Percentiles rank a stretch among this genome's conserved stretches.
Conservation (phyloP, 1,140 invertebrate species). For the Drosophila varians region DNA sequence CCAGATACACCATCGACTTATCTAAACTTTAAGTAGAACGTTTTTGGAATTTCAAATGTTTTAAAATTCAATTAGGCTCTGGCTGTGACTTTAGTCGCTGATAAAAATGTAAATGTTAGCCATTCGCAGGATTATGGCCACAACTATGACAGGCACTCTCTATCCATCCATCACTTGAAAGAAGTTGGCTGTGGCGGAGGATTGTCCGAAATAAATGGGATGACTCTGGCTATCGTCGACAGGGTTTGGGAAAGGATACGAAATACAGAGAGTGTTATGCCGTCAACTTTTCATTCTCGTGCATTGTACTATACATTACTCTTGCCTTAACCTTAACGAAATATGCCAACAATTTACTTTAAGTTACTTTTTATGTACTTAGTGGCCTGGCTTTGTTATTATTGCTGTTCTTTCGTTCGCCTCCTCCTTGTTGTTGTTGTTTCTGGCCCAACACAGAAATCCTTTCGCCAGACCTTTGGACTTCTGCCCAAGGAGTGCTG, state of each 20-base stretch:
- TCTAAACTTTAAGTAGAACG: background rate
- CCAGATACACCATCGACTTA: background rate
- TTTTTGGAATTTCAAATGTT: background rate
- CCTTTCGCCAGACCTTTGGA: conserved; percentile 42
- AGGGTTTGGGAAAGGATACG: conserved; percentile 16
- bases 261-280: conserved; percentile 21
- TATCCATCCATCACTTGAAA: conserved; percentile 5
- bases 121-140: conserved; percentile 41
- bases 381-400: conserved; percentile 67
- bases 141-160: conserved; percentile 7
- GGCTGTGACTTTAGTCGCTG: conserved; percentile 1
- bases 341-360: conserved; percentile 80
- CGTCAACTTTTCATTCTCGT: conserved; percentile 49
- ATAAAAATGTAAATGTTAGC: conserved; percentile 77
- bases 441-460: conserved; percentile 49
- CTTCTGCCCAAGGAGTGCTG: conserved; percentile 40
- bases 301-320: conserved; percentile 64
- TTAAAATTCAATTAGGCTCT: background rate
- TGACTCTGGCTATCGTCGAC: conserved; percentile 22
- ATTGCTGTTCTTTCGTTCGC: conserved; percentile 24
- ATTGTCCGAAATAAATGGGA: conserved; percentile 25
- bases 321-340: conserved; percentile 68
- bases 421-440: conserved; percentile 26
- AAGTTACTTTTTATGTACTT: conserved; percentile 80
- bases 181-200: conserved; percentile 19